Evolutionary conservation across 2,113 vertebrate species (phyloP).

Genomic region (Crotalus viridis): DNA sequence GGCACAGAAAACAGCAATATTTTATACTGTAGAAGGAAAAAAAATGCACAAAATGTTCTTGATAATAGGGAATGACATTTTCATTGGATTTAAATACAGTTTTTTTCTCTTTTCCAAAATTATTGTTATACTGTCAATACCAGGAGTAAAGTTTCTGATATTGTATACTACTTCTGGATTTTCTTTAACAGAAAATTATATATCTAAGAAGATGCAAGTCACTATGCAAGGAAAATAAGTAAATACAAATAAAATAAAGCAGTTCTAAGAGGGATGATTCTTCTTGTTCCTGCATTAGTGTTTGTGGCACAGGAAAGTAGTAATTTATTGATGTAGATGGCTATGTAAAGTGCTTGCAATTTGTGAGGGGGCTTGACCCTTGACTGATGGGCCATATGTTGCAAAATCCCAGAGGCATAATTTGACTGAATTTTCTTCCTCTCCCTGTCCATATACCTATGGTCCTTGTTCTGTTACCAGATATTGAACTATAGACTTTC

Average conservation of each 20-base stretch:
- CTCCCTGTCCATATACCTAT: constrained; percentile 70
- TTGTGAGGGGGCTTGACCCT: constrained; percentile 87
- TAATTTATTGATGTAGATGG: constrained; percentile 85
- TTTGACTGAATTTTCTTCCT: constrained; percentile 78
- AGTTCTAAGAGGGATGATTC: constrained; percentile 61
- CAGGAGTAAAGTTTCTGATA: constrained; percentile 11
- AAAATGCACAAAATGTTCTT: not conserved
- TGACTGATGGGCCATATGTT: constrained; percentile 84
- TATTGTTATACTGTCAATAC: not conserved
- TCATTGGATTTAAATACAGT: not conserved
- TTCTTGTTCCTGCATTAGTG: constrained; percentile 68
- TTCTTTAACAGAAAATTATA: constrained; percentile 10
- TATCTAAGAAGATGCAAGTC: constrained; percentile 37
- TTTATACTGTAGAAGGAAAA: not conserved
- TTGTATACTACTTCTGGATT: constrained; percentile 8
- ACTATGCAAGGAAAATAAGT: constrained; percentile 17
- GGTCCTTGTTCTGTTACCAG: constrained; percentile 77
- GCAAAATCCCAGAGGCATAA: constrained; percentile 76
- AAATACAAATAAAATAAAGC: constrained; percentile 48
- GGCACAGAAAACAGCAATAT: not conserved
- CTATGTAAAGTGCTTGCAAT: constrained; percentile 85
- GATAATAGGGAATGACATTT: not conserved
- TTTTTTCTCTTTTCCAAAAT: not conserved
- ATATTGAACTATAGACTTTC: constrained; percentile 78
- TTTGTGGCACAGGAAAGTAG: constrained; percentile 60